These are phyloP conservation scores for Eretmocerus hayati DNA, from an alignment of 2,888 invertebrate species.

Conservation along the genomic window DNA sequence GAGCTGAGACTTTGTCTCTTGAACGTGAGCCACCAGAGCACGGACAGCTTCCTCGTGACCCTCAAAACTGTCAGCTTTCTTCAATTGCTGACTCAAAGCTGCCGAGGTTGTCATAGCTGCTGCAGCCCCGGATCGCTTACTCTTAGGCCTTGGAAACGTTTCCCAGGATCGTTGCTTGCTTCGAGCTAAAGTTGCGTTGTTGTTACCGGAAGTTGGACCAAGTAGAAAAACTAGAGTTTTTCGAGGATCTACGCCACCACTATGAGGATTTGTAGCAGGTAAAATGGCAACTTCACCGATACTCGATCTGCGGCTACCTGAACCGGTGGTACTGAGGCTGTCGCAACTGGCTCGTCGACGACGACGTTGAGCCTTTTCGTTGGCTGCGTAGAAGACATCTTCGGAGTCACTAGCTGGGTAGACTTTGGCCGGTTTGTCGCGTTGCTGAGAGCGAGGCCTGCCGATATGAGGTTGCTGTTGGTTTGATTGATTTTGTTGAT, in stretches of 20 bases:
- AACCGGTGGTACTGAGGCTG: constrained; percentile 51
- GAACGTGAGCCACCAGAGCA: constrained; percentile 60
- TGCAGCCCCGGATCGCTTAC: constrained; percentile 33
- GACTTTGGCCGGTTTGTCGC: constrained; percentile 43
- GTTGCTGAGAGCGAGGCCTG: constrained; percentile 8
- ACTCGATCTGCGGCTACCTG: constrained; percentile 52
- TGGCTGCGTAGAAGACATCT: constrained; percentile 49
- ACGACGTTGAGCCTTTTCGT: constrained; percentile 29
- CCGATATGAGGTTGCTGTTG: too few relatives aligned
- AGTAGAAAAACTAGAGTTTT: constrained; percentile 54
- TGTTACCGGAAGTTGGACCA: constrained; percentile 31
- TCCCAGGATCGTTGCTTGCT: constrained; percentile 60
- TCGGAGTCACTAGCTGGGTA: constrained; percentile 55
- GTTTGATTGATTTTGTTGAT: background rate
- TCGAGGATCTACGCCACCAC: constrained; percentile 34
- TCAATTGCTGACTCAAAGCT: constrained; percentile 40
- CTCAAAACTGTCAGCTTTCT: constrained; percentile 62
- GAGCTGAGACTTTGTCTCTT: constrained; percentile 55
- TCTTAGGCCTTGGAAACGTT: constrained; percentile 53
- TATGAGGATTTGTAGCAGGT: too few relatives aligned
- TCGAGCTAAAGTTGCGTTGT: constrained; percentile 40
- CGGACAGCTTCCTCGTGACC: constrained; percentile 64
- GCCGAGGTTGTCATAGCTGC: constrained; percentile 9
- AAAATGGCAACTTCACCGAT: constrained; percentile 27
- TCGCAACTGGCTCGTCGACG: constrained; percentile 51